Evolutionary conservation across 2,113 vertebrate species (phyloP).

Genomic region (Rhegmatorhina hoffmannsi): DNA sequence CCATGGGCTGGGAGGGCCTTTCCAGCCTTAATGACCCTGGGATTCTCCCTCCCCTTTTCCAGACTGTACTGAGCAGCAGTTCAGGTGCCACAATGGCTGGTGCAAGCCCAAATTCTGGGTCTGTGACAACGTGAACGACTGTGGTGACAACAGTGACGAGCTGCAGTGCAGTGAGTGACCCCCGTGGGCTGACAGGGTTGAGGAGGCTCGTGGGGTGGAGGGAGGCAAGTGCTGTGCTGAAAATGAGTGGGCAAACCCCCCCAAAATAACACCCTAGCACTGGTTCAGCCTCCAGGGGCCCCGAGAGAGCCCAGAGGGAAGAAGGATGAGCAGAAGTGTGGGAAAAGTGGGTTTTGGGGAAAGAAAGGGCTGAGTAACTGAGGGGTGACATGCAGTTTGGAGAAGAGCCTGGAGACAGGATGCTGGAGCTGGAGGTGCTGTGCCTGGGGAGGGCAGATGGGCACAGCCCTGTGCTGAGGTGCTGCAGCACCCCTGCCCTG

Average conservation of each 20-base stretch:
- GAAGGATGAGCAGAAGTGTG: neutral
- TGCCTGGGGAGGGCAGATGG: fast-evolving
- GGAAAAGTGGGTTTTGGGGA: neutral
- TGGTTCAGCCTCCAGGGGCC: neutral
- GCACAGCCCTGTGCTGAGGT: fast-evolving
- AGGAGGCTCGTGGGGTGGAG: neutral
- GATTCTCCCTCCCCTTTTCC: neutral
- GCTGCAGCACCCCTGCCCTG: neutral
- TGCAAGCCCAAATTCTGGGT: constrained; percentile 90
- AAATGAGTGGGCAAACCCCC: neutral
- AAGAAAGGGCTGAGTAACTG: neutral
- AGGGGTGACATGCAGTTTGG: neutral
- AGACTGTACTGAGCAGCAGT: constrained; percentile 73
- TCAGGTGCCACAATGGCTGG: constrained; percentile 81
- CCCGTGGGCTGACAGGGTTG: fast-evolving
- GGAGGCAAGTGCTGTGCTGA: neutral
- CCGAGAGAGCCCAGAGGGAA: neutral
- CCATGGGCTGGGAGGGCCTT: neutral
- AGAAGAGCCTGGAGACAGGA: neutral
- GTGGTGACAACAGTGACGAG: constrained; percentile 89
- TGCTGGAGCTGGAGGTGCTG: neutral
- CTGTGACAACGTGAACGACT: constrained; percentile 89
- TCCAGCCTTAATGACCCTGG: neutral
- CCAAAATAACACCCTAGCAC: neutral
- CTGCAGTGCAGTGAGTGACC: constrained; percentile 82